These are phyloP conservation scores for Frankliniella intonsa DNA, from an alignment of 2,888 invertebrate species.

Conservation along the genomic window DNA sequence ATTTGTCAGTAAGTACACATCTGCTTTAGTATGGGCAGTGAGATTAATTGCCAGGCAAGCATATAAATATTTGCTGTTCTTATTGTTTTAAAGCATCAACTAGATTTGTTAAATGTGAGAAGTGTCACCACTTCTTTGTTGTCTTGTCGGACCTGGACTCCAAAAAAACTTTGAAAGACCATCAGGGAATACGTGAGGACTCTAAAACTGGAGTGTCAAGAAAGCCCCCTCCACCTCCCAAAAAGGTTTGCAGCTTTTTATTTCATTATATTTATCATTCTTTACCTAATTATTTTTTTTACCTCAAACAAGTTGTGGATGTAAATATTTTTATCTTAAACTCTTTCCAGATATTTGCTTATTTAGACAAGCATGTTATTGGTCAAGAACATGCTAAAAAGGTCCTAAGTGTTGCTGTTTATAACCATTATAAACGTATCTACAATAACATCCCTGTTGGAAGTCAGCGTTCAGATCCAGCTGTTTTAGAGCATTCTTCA, in stretches of 20 bases:
- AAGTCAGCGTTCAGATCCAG: constrained; percentile 48
- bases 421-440: constrained; percentile 98
- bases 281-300: not conserved
- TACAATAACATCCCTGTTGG: constrained; percentile 77
- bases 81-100: constrained; percentile 60
- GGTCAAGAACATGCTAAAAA: constrained; percentile 98
- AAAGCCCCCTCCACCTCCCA: constrained; percentile 91
- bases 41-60: too few species aligned
- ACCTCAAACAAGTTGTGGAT: constrained; percentile 27
- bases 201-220: constrained; percentile 65
- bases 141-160: constrained; percentile 90
- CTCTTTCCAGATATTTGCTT: constrained; percentile 75
- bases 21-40: too few species aligned
- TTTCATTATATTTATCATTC: not conserved
- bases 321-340: constrained; percentile 8
- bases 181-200: constrained; percentile 61
- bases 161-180: constrained; percentile 79
- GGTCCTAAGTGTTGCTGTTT: constrained; percentile 94
- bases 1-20: constrained; percentile 70
- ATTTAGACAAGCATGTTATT: constrained; percentile 92
- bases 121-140: constrained; percentile 96
- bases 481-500: constrained; percentile 60
- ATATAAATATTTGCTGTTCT: not conserved
- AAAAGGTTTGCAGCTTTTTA: constrained; percentile 56
- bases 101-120: constrained; percentile 95